Evolutionary conservation across 2,113 vertebrate species (phyloP), one percentile per base, ranked within the genome.

Genomic region (Crotalus horridus): DNA sequence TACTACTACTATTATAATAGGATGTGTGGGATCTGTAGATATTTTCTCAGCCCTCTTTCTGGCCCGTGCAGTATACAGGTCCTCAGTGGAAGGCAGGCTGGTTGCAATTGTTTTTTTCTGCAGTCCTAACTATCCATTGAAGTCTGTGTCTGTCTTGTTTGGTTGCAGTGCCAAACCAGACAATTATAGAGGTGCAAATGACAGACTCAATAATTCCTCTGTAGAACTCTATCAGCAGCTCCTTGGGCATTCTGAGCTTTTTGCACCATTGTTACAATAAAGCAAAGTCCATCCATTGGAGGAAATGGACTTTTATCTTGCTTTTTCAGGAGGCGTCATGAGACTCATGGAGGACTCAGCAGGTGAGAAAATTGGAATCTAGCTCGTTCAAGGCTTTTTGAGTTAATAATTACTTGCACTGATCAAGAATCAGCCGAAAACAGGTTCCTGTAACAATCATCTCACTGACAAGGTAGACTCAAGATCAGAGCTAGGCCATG

Each of bases 331-430:
- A 46, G 43, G 69, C 33, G 46, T 85, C 43, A 61, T 69, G 91
- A 33, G 85, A 53, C 46, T 56, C 23, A 53, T 48, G 61, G 53
- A 89, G 59, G 85, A 33, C 54, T 26, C 43, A 33, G 4, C 29
- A 24, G 88, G 11, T 51, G 54, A 85, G 43, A 59, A 85, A 89
- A 55, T 33, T 12, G 21, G 29, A n/a, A 13, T 33, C 64, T 58
- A 20, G 54, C 10, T 92, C 39, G 23, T 43, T 59, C 88, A 89
- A 89, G 88, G 69, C 43, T 55, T 51, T 46, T n/a, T 10, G 69
- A 86, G 92, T 93, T 93, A 93, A 92, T 92, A 8, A 89, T 93
- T 92, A 85, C 53, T 33, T 13, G 87, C 11, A 33, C 48, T n/a
- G 20, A 24, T 46, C 69, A 26, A 86, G 69, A 74, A 39, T 55